Evolutionary conservation across 2,113 vertebrate species (phyloP), one percentile per base, ranked within the genome.

Genomic region (Pluvianellus socialis): DNA sequence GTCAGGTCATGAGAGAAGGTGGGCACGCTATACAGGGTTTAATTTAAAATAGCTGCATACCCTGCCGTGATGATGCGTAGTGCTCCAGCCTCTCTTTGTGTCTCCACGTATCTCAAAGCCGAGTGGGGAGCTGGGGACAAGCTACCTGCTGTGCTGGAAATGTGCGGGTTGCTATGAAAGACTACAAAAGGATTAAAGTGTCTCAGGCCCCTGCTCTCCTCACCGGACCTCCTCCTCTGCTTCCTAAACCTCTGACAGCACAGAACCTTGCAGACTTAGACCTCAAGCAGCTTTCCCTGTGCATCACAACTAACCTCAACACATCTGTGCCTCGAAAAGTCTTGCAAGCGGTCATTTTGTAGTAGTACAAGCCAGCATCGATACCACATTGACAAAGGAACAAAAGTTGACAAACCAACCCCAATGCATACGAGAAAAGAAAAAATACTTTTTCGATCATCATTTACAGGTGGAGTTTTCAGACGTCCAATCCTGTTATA

Each of bases 321-420:
- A 32, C 23, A 27, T 7, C 8, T 8, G 10, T 49, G 71, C 59
- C 21, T 24, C 72, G 27, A 12, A 28, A 72, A 61, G 9, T 44
- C 79, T 32, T n/a, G 14, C 1, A 7, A 58, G 35, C 17, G 8
- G 11, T 30, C 16, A 10, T 45, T 93, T 26, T 66, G 44, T n/a
- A 27, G 28, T 3, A 56, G 45, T 12, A 66, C 21, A 61, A 61
- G 17, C 14, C 63, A 65, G 27, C 0, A 1, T 14, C 0, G 0
- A 40, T 14, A n/a, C 0, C 5, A 33, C 16, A 45, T 6, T 61
- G 50, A 33, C 35, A 72, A 75, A 40, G 21, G 23, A 23, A 53
- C 33, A 81, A 79, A 44, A 65, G 49, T 27, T 62, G 33, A 55
- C 21, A 68, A 83, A 73, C 6, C 27, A 70, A 47, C 4, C 5